Evolutionary conservation across 2,797 vertebrate genomes (phyloP).

Genomic region (Taenioides sp.): DNA sequence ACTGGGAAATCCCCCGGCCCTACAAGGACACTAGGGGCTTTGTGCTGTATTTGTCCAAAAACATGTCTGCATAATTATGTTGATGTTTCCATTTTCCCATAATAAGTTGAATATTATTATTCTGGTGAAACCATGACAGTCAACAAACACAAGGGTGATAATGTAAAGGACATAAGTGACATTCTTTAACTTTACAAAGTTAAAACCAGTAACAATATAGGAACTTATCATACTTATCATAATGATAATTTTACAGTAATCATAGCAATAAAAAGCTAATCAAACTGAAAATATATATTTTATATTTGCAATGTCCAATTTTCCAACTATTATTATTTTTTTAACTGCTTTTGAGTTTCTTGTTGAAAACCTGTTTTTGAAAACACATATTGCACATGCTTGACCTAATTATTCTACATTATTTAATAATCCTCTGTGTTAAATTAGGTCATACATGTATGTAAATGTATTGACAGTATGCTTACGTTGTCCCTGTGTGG

Average conservation of each 20-base stretch:
- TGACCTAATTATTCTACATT: not conserved
- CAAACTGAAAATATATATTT: too few species aligned
- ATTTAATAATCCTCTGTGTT: not conserved
- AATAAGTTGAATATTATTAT: not conserved
- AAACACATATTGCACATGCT: too few species aligned
- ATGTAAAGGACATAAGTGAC: not conserved
- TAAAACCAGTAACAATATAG: too few species aligned
- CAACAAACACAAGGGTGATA: not conserved
- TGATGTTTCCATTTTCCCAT: not conserved
- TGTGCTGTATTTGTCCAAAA: constrained; percentile 19
- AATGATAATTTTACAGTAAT: too few species aligned
- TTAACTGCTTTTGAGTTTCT: too few species aligned
- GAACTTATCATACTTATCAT: too few species aligned
- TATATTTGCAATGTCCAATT: too few species aligned
- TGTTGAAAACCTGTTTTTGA: too few species aligned
- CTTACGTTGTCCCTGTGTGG: not conserved
- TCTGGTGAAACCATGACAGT: not conserved
- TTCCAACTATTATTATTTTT: too few species aligned
- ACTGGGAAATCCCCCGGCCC: constrained; percentile 68
- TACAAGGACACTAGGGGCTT: constrained; percentile 56
- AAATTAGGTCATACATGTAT: not conserved
- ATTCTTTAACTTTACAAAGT: not conserved
- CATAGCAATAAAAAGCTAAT: too few species aligned
- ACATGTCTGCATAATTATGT: not conserved
- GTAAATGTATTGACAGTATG: not conserved